These are phyloP conservation scores for Plectropomus leopardus DNA, from an alignment of 2,113 vertebrate genomes.

Conservation along the genomic window DNA sequence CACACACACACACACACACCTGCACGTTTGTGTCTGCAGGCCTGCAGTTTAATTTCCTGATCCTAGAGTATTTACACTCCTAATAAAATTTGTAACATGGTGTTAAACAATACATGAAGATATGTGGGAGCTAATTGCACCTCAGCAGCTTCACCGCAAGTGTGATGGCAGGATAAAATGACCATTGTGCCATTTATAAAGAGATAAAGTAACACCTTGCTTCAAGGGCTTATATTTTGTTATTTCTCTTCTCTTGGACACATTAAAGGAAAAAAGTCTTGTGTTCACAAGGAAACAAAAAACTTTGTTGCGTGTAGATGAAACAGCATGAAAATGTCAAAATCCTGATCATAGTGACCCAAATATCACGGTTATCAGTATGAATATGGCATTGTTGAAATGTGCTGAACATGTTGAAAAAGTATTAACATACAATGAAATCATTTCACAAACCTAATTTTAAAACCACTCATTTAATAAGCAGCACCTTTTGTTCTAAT, in stretches of 20 bases:
- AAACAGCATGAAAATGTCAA: too few species aligned
- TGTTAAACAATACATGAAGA: slow-evolving; percentile 29
- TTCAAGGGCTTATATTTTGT: slow-evolving; percentile 24
- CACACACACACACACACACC: slow-evolving; percentile 5
- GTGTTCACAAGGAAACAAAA: not conserved
- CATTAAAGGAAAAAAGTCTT: not conserved
- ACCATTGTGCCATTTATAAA: slow-evolving; percentile 38
- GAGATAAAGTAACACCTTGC: slow-evolving; percentile 38
- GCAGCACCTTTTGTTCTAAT: too few species aligned
- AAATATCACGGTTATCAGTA: too few species aligned
- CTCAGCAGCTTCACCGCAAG: slow-evolving; percentile 32
- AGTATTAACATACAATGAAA: too few species aligned
- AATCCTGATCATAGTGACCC: too few species aligned
- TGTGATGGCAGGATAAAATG: slow-evolving; percentile 38
- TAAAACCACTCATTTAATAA: too few species aligned
- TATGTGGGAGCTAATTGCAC: slow-evolving; percentile 59
- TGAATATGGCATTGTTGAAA: too few species aligned
- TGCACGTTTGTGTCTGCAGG: slow-evolving; percentile 22
- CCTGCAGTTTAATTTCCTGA: slow-evolving; percentile 53
- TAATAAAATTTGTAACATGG: slow-evolving; percentile 45
- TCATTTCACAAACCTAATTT: too few species aligned
- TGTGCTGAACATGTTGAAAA: too few species aligned
- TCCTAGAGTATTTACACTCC: slow-evolving; percentile 46
- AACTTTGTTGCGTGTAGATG: not conserved
- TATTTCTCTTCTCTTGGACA: slow-evolving; percentile 12